These are phyloP conservation scores for Gymnoscelis rufifasciata DNA, from an alignment of 2,888 invertebrate genomes.

Conservation along the genomic window DNA sequence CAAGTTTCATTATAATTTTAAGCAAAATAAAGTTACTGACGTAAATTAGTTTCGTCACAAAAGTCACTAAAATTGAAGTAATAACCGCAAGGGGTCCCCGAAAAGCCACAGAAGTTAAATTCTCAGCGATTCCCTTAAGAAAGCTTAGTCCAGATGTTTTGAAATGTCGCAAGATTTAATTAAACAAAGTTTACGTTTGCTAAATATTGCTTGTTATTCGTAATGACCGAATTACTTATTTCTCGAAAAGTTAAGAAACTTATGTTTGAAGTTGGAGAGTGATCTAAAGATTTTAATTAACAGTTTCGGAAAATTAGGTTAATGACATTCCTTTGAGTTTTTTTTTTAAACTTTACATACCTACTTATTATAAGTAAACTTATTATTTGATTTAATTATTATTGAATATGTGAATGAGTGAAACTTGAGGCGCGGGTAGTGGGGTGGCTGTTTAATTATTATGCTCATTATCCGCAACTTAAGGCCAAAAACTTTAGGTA, in stretches of 20 bases:
- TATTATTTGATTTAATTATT: too few relatives aligned
- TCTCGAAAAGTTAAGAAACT: not conserved
- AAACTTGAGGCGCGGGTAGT: too few relatives aligned
- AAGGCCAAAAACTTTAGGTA: too few relatives aligned
- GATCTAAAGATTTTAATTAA: not conserved
- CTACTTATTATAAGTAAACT: too few relatives aligned
- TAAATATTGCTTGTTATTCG: constrained; percentile 40
- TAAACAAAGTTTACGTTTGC: constrained; percentile 51
- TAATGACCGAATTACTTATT: constrained; percentile 12
- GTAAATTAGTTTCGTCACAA: constrained; percentile 14
- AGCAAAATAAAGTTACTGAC: constrained; percentile 6
- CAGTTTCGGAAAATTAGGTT: not conserved
- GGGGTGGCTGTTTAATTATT: too few relatives aligned
- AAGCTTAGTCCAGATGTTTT: constrained; percentile 51
- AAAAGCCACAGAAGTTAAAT: constrained; percentile 40
- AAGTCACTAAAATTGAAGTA: constrained; percentile 16
- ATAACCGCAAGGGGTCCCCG: constrained; percentile 29
- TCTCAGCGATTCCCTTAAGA: constrained; percentile 30
- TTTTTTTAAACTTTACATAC: too few relatives aligned
- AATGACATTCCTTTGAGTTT: too few relatives aligned
- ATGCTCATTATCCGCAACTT: too few relatives aligned
- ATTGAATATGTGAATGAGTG: too few relatives aligned
- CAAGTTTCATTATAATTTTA: not conserved
- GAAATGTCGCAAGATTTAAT: constrained; percentile 59
- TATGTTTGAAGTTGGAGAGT: not conserved